These are phyloP conservation scores for Gopherus evgoodei DNA, from an alignment of 2,113 vertebrate species.

Conservation along the genomic window DNA sequence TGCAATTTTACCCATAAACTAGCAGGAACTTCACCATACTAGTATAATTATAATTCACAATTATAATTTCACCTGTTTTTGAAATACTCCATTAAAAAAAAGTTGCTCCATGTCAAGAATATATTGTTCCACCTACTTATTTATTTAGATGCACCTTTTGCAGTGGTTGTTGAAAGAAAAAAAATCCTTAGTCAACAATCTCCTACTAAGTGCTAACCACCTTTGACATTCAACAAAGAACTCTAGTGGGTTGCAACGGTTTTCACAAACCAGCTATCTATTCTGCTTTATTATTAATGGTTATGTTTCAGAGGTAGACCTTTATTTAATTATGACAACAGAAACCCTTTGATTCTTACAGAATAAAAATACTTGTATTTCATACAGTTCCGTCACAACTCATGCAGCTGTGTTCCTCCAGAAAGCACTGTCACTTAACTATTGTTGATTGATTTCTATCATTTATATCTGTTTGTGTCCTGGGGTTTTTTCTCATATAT, in stretches of 20 bases:
- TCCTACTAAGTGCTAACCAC: background rate
- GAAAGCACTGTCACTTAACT: background rate
- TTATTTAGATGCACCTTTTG: background rate
- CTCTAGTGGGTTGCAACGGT: background rate
- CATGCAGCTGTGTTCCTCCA: fast-evolving
- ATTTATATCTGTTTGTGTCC: background rate
- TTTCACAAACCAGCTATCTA: fast-evolving
- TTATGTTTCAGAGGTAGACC: background rate
- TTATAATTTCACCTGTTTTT: background rate
- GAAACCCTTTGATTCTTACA: background rate
- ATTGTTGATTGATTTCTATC: fast-evolving
- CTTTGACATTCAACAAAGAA: background rate
- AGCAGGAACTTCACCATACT: background rate
- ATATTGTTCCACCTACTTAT: background rate
- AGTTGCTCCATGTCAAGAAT: background rate
- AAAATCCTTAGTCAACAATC: background rate
- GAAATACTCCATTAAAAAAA: background rate
- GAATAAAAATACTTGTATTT: background rate
- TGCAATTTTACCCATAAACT: background rate
- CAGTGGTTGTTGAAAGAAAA: background rate
- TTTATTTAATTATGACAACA: background rate
- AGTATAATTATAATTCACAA: background rate
- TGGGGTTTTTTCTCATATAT: background rate
- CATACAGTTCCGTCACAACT: fast-evolving
- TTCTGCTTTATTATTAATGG: background rate